Base-by-base conservation (phyloP, 2,797 vertebrate species). In the Passerculus sandwichensis region DNA sequence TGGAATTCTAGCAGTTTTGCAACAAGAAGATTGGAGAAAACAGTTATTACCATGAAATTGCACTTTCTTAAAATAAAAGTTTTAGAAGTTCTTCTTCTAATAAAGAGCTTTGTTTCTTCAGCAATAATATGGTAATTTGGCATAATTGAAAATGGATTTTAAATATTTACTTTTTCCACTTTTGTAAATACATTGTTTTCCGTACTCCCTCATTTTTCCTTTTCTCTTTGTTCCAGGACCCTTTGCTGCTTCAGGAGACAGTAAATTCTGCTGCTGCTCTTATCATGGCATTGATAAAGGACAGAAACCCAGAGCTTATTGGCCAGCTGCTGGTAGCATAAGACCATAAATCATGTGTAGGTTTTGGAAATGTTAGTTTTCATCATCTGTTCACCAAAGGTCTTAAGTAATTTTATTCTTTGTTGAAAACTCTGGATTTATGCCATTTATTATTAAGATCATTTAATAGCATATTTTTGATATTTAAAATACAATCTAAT, bases 251-350 rank as follows among this genome's bases (percentile, higher is more conserved):
- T 84, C 96, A 97, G 70, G 97, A 98, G 85, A 97, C 67, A 64
- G 69, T 97, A 84, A 95, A 91, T 85, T 97, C 97, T 92, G 97
- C 97, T 47, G 93, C 96, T 51, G 40, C 88, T 67, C 96, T 98
- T 91, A 98, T 97, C 84, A 60, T 96, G 77, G 80, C 96, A 23
- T 92, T 98, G 95, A 97, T 98, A 94, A 98, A 96, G 91, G 98
- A 98, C 80, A 97, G 98, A 96, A 98, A 97, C 59, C 79, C 96
- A 3, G 96, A 90, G 23, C 93, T 98, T 15, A 23, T 29, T 67
- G 98, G 98, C 15, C 98, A 98, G 71, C 79, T 98, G 22, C 88
- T 98, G 89, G 72, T 98, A 85, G 97, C 96, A 25, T 98, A 94
- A 98, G 74, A 78, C 36, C 20, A 23, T 85, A 88, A 92, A 91